Percentiles rank a stretch among this genome's conserved stretches.
Evolutionary conservation across 2,113 vertebrate species (phyloP).

Genomic region (Oostethus manadensis): DNA sequence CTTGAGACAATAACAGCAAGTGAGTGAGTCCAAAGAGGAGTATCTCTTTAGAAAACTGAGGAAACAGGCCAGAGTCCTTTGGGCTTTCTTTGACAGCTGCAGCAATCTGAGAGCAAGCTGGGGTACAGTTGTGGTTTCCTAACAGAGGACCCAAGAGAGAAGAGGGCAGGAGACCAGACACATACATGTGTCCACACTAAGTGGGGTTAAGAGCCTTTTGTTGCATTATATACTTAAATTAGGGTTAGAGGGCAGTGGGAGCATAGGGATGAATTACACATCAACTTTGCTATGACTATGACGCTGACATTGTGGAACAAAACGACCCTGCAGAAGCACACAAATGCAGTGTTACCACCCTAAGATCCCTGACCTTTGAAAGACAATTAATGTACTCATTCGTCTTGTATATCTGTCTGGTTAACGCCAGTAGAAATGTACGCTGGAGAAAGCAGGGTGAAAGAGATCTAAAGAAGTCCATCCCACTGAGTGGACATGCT

Average conservation of each 20-base stretch:
- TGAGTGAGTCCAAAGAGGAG: constrained; percentile 26
- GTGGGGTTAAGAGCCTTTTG: constrained; percentile 55
- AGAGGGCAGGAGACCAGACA: constrained; percentile 25
- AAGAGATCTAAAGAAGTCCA: constrained; percentile 32
- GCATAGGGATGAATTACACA: constrained; percentile 19
- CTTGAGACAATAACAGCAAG: constrained; percentile 2
- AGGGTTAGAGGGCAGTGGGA: constrained; percentile 28
- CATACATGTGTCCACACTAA: constrained; percentile 46
- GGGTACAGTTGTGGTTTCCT: constrained; percentile 19
- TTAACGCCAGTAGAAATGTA: constrained; percentile 43
- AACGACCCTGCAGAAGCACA: neutral
- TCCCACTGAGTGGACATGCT: constrained; percentile 22
- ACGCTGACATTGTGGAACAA: no score
- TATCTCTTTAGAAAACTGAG: constrained; percentile 30
- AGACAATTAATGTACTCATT: constrained; percentile 50
- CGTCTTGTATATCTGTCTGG: constrained; percentile 40
- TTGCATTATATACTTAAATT: constrained; percentile 51
- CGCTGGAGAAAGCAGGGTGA: constrained; percentile 16
- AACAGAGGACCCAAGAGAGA: constrained; percentile 27
- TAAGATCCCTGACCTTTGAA: constrained; percentile 51
- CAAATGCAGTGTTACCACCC: constrained; percentile 13
- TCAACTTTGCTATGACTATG: constrained; percentile 25
- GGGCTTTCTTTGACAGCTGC: constrained; percentile 53
- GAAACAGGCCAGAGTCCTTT: constrained; percentile 34
- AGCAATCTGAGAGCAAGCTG: constrained; percentile 47